Conservation (phyloP, 2,888 invertebrate species). For the Trichopoda pennipes region DNA sequence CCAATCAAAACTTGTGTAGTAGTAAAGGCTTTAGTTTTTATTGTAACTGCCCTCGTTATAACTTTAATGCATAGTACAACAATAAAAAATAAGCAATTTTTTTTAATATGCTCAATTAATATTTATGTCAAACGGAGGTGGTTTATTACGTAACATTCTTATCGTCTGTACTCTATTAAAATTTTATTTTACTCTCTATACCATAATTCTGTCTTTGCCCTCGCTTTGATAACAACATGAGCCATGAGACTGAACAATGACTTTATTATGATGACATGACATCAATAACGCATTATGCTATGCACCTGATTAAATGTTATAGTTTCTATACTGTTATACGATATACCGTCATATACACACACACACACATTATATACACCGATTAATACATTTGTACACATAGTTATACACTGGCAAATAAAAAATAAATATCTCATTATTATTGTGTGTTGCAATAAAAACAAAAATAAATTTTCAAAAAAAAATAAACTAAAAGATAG, state of each 20-base stretch:
- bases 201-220: not conserved
- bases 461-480: not conserved
- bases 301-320: conserved; percentile 67
- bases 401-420: not conserved
- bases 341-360: too few species aligned
- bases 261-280: conserved; percentile 53
- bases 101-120: conserved; percentile 53
- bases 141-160: conserved; percentile 57
- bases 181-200: conserved; percentile 16
- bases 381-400: not conserved
- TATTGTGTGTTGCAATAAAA: conserved; percentile 12
- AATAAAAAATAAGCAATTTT: conserved; percentile 2
- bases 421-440: conserved; percentile 52
- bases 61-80: not conserved
- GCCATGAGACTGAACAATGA: conserved; percentile 21
- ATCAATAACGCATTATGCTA: conserved; percentile 52
- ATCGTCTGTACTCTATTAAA: conserved; percentile 4
- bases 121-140: conserved; percentile 62
- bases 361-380: too few species aligned
- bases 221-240: conserved; percentile 17
- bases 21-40: not conserved
- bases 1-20: too few species aligned
- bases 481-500: conserved; percentile 45
- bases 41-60: not conserved
- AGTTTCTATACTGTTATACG: not conserved